phyloP scores from a whole-genome alignment of 2,888 invertebrate genomes.

The Orthosia cruda region DNA sequence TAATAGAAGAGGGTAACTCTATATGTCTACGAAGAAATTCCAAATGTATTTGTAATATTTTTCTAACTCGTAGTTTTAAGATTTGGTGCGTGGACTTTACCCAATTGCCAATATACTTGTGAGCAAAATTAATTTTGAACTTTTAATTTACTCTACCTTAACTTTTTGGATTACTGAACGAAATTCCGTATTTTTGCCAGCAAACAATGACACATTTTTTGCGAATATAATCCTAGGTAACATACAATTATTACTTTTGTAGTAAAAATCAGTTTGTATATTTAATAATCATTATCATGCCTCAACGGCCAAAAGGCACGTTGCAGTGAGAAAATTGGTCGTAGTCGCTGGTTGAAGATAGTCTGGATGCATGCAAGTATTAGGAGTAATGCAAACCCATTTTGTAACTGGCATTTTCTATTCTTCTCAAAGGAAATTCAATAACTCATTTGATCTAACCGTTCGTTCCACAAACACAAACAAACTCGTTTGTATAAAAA shows the following conservation, averaged over 20 bases:
- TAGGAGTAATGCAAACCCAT: no score
- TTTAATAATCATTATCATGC: no score
- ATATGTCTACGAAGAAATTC: no score
- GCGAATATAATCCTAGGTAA: no score
- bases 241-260: no score
- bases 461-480: background rate
- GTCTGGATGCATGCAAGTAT: no score
- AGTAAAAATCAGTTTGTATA: no score
- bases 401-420: background rate
- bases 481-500: background rate
- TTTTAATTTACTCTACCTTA: conserved; percentile 14
- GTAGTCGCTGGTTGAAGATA: no score
- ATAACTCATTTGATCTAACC: conserved; percentile 3
- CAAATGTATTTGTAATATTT: background rate
- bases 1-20: no score
- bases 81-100: conserved; percentile 1
- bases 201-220: background rate
- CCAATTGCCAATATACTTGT: conserved; percentile 14
- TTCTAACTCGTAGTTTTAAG: background rate
- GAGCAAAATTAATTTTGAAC: conserved; percentile 32
- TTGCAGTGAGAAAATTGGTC: no score
- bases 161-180: conserved; percentile 3
- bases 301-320: no score
- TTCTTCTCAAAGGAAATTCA: background rate
- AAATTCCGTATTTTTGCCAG: background rate